These are phyloP conservation scores for Oenanthe melanoleuca DNA, from an alignment of 2,113 vertebrate genomes.

Conservation along the genomic window DNA sequence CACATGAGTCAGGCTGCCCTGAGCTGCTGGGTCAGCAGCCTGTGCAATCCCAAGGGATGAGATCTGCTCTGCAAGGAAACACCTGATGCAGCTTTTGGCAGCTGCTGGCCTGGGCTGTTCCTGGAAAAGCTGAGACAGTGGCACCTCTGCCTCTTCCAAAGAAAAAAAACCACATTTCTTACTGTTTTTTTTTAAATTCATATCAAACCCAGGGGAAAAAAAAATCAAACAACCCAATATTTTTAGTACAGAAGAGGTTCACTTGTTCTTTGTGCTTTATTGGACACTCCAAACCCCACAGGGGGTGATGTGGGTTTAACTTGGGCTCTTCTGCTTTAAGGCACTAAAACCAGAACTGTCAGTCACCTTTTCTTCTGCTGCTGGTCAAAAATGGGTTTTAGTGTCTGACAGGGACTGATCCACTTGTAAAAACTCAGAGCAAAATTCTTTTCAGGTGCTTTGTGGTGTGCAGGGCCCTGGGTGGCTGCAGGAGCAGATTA, in stretches of 20 bases:
- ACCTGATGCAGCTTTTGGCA: background rate
- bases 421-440: too few relatives aligned
- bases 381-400: background rate
- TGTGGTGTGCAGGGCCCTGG: background rate
- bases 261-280: background rate
- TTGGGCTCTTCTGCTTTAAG: background rate
- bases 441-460: too few relatives aligned
- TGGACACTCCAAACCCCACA: background rate
- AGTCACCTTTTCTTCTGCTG: background rate
- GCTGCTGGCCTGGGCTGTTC: background rate
- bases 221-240: background rate
- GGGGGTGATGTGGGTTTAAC: background rate
- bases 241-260: background rate
- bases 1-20: background rate
- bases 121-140: background rate
- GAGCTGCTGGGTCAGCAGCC: accelerated
- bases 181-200: background rate
- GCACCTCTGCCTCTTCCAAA: background rate
- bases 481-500: background rate
- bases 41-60: background rate
- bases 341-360: background rate
- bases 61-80: accelerated
- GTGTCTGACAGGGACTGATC: background rate
- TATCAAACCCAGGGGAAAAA: background rate
- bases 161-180: background rate